Evolutionary conservation across 2,888 invertebrate genomes (phyloP).

Genomic region (Cinara cedri): DNA sequence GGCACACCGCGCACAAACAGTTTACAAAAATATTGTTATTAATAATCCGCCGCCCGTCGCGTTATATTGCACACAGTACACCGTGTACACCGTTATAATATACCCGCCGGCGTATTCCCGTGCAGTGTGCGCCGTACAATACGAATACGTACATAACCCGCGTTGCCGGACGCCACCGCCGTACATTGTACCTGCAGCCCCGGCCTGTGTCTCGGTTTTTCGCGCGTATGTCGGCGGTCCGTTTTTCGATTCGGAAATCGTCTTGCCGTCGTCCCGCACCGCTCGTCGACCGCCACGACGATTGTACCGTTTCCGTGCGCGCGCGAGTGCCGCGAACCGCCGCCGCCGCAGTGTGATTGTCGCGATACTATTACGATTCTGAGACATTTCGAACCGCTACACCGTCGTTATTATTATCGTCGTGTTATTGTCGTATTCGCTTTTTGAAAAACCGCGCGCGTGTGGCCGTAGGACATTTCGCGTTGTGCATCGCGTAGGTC

Average conservation of each 20-base stretch:
- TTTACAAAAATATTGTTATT: too few species aligned
- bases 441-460: not conserved
- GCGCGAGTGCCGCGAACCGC: constrained; percentile 58
- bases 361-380: not conserved
- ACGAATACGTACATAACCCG: too few species aligned
- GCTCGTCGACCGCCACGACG: constrained; percentile 62
- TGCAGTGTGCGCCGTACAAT: too few species aligned
- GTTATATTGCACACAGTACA: too few species aligned
- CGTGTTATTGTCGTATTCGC: too few species aligned
- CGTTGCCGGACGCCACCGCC: not conserved
- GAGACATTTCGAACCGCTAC: too few species aligned
- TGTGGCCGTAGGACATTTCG: too few species aligned
- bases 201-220: not conserved
- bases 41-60: not conserved
- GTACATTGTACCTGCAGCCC: not conserved
- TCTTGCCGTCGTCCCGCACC: constrained; percentile 58
- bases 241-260: not conserved
- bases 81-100: too few species aligned
- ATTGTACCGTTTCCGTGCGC: constrained; percentile 62
- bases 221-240: constrained; percentile 13
- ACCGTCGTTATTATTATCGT: too few species aligned
- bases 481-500: too few species aligned
- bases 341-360: constrained; percentile 3
- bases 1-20: constrained; percentile 24
- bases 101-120: not conserved